Percentiles rank a stretch among this genome's conserved stretches.
Conservation (phyloP, 2,888 invertebrate genomes). For the Phanerotoma sp. region DNA sequence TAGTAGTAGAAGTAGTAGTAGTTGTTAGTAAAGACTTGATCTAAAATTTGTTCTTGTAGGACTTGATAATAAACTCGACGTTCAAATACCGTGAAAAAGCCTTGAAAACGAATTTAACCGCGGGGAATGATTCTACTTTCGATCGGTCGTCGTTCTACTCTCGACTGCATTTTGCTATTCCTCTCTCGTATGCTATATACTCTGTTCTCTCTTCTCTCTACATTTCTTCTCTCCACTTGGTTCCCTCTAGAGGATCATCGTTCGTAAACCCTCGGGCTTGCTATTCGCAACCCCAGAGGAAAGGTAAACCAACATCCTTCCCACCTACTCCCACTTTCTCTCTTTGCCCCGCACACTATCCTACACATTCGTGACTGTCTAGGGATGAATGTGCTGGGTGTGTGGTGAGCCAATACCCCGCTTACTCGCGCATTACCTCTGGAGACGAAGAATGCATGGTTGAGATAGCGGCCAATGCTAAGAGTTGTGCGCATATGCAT, state of each 20-base stretch:
- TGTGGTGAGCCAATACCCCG: not conserved
- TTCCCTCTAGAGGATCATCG: slow-evolving; percentile 39
- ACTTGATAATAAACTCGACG: slow-evolving; percentile 11
- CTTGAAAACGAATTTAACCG: slow-evolving; percentile 27
- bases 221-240: slow-evolving; percentile 24
- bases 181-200: slow-evolving; percentile 13
- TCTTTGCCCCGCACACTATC: no score
- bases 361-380: not conserved
- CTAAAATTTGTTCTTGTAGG: not conserved
- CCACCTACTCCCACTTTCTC: no score
- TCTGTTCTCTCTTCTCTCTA: no score
- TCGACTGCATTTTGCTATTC: no score
- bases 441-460: slow-evolving; percentile 24
- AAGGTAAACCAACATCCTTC: slow-evolving; percentile 24
- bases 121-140: slow-evolving; percentile 32
- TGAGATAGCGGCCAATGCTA: slow-evolving; percentile 21
- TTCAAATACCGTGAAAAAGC: slow-evolving; percentile 18
- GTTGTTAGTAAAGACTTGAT: not conserved
- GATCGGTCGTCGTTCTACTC: slow-evolving; percentile 16
- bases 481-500: not conserved
- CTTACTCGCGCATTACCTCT: slow-evolving; percentile 19
- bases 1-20: no score
- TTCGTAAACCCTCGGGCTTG: slow-evolving; percentile 32
- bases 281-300: slow-evolving; percentile 17
- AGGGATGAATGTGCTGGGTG: slow-evolving; percentile 9